A percentile compares a stretch with the other conserved stretches of the same genome.
These are phyloP conservation scores for Protonibea diacanthus DNA, from an alignment of 2,797 vertebrate species.

Conservation along the genomic window DNA sequence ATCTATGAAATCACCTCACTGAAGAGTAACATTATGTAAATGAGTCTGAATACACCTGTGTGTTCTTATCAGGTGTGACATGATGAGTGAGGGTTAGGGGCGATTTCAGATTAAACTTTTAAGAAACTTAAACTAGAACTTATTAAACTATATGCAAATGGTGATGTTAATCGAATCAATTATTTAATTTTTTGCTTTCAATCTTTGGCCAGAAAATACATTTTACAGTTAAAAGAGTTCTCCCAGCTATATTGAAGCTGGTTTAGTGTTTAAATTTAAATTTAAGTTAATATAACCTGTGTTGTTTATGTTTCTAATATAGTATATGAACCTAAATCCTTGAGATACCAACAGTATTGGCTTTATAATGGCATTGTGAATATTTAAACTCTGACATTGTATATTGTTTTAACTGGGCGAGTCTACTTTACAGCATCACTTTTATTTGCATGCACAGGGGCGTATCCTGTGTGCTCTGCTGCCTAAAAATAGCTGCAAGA, in stretches of 20 bases:
- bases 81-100: not conserved
- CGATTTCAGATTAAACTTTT: not conserved
- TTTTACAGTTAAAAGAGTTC: not conserved
- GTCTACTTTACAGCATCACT: not conserved
- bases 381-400: not conserved
- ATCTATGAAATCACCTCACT: not conserved
- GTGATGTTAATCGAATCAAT: not conserved
- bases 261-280: too few relatives aligned
- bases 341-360: not conserved
- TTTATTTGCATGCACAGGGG: not conserved
- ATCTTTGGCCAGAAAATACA: not conserved
- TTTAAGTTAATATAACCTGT: not conserved
- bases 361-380: not conserved
- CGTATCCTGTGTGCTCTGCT: not conserved
- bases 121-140: too few relatives aligned
- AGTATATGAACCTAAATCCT: not conserved
- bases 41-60: not conserved
- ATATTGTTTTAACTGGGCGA: not conserved
- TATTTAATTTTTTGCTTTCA: not conserved
- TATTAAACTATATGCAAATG: not conserved
- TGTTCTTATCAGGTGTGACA: not conserved
- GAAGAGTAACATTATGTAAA: not conserved
- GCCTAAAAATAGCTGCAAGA: constrained; percentile 15
- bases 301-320: not conserved
- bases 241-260: not conserved